Conservation (phyloP, 23 tunicate species). For the Ciona savignyi region DNA sequence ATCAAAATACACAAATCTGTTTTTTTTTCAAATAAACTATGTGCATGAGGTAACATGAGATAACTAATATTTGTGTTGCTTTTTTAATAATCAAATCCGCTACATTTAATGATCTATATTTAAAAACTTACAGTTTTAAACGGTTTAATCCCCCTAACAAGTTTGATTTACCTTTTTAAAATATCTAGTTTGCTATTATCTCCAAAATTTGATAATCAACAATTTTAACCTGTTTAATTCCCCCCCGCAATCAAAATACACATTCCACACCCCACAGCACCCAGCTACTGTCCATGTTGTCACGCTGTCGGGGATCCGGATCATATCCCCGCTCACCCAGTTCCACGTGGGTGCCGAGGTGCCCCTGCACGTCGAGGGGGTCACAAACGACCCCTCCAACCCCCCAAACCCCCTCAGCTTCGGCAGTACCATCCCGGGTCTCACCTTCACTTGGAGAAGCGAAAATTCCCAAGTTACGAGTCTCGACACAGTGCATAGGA, state of each 20-base stretch:
- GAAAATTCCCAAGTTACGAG: conserved; percentile 55
- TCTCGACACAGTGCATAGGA: conserved; percentile 47
- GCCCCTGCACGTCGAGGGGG: conserved; percentile 63
- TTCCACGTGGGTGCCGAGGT: conserved; percentile 60
- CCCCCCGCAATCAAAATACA: neutral
- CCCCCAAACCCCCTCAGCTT: conserved; percentile 66
- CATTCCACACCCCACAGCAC: conserved; percentile 21
- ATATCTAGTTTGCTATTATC: no score
- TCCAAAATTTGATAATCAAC: no score
- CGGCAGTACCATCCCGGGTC: conserved; percentile 67
- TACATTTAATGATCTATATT: no score
- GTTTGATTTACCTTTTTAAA: no score
- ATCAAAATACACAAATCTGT: no score
- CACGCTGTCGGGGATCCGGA: conserved; percentile 53
- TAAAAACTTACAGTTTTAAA: no score
- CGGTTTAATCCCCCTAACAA: no score
- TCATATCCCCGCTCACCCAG: conserved; percentile 51
- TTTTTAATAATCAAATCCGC: no score
- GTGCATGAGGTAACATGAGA: no score
- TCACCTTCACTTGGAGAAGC: conserved; percentile 56
- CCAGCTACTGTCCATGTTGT: conserved; percentile 46
- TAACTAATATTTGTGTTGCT: no score
- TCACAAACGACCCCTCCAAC: conserved; percentile 23
- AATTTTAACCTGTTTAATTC: no score
- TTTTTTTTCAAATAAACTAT: no score